Evolutionary conservation across 2,113 vertebrate species (phyloP).

Genomic region (Chinchilla lanigera): DNA sequence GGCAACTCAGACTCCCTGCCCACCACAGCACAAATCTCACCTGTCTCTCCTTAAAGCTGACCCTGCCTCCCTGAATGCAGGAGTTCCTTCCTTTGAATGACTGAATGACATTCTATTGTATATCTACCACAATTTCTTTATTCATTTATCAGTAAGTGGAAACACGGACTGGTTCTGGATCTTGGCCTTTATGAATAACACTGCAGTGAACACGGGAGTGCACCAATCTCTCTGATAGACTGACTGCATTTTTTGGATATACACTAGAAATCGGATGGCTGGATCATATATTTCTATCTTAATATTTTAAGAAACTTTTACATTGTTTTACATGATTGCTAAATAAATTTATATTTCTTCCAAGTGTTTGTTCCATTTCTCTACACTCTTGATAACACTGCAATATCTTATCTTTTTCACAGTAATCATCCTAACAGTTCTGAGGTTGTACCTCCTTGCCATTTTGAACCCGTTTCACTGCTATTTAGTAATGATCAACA

Average conservation of each 20-base stretch:
- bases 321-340: not conserved
- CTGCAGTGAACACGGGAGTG: not conserved
- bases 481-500: not conserved
- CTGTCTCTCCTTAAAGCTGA: not conserved
- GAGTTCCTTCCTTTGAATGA: not conserved
- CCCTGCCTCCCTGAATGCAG: not conserved
- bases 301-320: not conserved
- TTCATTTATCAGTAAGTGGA: not conserved
- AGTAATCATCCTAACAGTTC: not conserved
- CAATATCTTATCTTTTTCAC: too few species aligned
- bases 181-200: not conserved
- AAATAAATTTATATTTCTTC: not conserved
- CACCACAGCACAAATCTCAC: too few species aligned
- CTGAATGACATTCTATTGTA: not conserved
- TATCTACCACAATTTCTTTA: not conserved
- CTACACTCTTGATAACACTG: not conserved
- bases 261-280: not conserved
- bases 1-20: not conserved
- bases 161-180: not conserved
- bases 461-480: not conserved
- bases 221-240: not conserved
- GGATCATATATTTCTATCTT: not conserved
- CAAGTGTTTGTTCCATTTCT: too few species aligned
- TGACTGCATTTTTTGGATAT: too few species aligned
- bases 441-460: not conserved